These are phyloP conservation scores for Spheniscus mendiculus DNA, from an alignment of 2,113 vertebrate species.

Conservation along the genomic window DNA sequence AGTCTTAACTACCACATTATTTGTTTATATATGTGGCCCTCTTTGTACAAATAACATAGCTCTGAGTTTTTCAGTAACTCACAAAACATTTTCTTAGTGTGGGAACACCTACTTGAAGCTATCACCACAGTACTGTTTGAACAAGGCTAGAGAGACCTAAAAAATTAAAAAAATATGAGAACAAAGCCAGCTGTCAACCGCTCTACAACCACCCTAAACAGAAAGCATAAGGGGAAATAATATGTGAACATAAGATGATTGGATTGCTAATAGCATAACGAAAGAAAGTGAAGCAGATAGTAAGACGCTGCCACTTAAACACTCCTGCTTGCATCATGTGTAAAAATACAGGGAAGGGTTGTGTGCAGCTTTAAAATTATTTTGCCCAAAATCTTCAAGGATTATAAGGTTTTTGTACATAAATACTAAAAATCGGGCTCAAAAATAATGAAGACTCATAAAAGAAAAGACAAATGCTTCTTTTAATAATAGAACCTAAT, in stretches of 20 bases:
- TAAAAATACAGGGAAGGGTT: background rate
- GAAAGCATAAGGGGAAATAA: background rate
- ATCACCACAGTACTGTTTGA: background rate
- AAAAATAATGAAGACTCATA: background rate
- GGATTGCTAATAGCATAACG: background rate
- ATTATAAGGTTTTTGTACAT: too few species aligned
- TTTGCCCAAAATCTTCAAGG: background rate
- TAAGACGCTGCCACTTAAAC: background rate
- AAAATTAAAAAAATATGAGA: background rate
- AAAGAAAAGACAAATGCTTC: background rate
- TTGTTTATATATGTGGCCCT: background rate
- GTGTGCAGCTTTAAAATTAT: background rate
- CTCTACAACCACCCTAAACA: background rate
- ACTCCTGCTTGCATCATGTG: too few species aligned
- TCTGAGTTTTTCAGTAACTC: background rate
- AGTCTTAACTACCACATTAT: background rate
- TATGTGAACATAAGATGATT: accelerated
- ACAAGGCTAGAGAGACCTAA: background rate
- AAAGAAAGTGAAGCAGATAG: background rate
- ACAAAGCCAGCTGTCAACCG: background rate
- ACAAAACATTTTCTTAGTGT: background rate
- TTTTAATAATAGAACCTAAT: background rate
- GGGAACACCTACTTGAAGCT: background rate
- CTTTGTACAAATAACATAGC: background rate
- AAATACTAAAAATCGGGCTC: background rate